These are phyloP conservation scores for Luperina nickerlii DNA, from an alignment of 2,888 invertebrate genomes.

Conservation along the genomic window DNA sequence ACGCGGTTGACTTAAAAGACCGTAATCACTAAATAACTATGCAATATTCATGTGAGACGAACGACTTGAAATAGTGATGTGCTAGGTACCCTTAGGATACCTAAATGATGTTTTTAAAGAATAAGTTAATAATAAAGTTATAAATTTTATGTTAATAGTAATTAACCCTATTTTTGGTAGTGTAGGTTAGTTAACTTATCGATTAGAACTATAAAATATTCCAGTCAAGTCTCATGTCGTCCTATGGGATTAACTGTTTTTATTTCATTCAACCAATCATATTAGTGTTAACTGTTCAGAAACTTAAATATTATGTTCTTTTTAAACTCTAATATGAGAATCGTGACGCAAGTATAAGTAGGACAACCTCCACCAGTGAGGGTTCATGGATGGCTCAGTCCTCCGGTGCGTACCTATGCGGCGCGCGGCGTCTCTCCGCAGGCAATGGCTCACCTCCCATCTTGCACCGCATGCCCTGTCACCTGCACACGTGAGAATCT, in stretches of 20 bases:
- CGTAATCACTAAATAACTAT: slow-evolving; percentile 49
- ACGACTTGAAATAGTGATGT: slow-evolving; percentile 63
- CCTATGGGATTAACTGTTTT: neutral
- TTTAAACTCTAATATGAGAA: neutral
- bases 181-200: neutral
- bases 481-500: neutral
- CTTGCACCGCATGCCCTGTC: neutral
- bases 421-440: neutral
- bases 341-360: neutral
- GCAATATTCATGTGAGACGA: slow-evolving; percentile 66
- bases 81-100: slow-evolving; percentile 11
- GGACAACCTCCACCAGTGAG: neutral
- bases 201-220: neutral
- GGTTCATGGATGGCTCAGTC: too few relatives aligned
- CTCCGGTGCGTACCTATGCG: too few relatives aligned
- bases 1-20: slow-evolving; percentile 27
- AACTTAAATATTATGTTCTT: neutral
- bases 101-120: neutral
- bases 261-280: neutral
- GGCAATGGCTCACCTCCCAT: neutral
- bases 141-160: neutral
- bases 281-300: too few relatives aligned
- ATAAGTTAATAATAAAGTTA: neutral
- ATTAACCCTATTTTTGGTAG: neutral
- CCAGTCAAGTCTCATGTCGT: neutral